phyloP scores from a whole-genome alignment of 2,797 vertebrate genomes.

The Pogoniulus pusillus region DNA sequence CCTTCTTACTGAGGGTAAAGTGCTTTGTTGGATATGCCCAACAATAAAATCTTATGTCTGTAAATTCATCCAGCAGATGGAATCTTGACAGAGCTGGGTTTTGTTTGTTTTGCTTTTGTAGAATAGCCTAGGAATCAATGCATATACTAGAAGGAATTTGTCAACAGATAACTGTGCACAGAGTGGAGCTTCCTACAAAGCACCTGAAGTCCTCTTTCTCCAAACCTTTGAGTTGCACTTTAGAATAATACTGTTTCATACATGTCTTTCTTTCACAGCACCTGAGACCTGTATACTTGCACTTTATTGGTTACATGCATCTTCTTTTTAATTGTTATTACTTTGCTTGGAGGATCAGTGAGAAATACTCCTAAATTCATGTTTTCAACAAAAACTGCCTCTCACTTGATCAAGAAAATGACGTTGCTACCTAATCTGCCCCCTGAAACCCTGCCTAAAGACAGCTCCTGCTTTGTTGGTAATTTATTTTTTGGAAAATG shows the following conservation, averaged over 20 bases:
- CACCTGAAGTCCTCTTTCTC: neutral
- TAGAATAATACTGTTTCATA: neutral
- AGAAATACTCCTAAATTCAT: slow-evolving; percentile 46
- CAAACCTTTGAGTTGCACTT: slow-evolving; percentile 7
- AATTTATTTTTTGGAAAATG: slow-evolving; percentile 45
- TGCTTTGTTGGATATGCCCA: neutral
- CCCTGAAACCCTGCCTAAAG: slow-evolving; percentile 49
- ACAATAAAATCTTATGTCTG: neutral
- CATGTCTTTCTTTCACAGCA: neutral
- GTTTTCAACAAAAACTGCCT: slow-evolving; percentile 52
- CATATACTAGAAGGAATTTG: neutral
- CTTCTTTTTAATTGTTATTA: slow-evolving; percentile 26
- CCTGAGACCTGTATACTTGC: neutral
- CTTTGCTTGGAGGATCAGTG: slow-evolving; percentile 47
- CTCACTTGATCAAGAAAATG: slow-evolving; percentile 42
- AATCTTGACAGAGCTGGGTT: neutral
- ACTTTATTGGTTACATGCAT: neutral
- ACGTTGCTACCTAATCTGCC: slow-evolving; percentile 52
- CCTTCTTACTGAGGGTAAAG: neutral
- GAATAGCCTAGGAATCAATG: neutral
- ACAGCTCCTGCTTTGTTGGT: slow-evolving; percentile 22
- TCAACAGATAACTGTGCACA: neutral
- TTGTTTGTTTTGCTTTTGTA: neutral
- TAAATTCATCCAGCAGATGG: neutral
- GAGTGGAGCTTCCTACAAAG: neutral